Evolutionary conservation across 2,797 vertebrate species (phyloP).

Genomic region (Peromyscus aztecus): DNA sequence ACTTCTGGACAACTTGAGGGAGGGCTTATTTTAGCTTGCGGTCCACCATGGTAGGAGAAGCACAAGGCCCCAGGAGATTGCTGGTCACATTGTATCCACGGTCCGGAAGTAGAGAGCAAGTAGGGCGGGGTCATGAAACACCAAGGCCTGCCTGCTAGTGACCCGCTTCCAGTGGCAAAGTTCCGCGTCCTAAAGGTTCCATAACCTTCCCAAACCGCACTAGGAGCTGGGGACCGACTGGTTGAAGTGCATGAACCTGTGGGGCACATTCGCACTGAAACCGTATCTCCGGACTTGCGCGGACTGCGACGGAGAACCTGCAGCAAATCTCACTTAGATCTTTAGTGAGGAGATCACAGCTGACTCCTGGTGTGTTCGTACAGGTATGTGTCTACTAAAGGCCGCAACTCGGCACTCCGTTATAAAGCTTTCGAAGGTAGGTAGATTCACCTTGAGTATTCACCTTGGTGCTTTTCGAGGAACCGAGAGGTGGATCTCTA

Average conservation of each 20-base stretch:
- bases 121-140: not conserved
- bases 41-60: not conserved
- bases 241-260: too few species aligned
- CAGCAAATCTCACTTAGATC: slow-evolving; percentile 16
- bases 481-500: not conserved
- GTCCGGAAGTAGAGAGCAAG: not conserved
- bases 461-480: not conserved
- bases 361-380: not conserved
- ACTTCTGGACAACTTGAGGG: not conserved
- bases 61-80: too few species aligned
- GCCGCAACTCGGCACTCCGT: slow-evolving; percentile 7
- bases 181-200: not conserved
- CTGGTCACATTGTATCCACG: not conserved
- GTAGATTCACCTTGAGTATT: not conserved
- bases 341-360: not conserved
- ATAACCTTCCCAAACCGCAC: not conserved
- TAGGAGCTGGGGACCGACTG: not conserved
- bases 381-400: slow-evolving; percentile 33
- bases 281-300: not conserved
- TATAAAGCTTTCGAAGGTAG: not conserved
- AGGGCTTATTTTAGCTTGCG: not conserved
- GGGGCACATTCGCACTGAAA: not conserved
- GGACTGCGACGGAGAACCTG: not conserved
- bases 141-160: not conserved
- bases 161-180: not conserved